Evolutionary conservation across 2,113 vertebrate genomes (phyloP).

Genomic region (Sialia sialis): DNA sequence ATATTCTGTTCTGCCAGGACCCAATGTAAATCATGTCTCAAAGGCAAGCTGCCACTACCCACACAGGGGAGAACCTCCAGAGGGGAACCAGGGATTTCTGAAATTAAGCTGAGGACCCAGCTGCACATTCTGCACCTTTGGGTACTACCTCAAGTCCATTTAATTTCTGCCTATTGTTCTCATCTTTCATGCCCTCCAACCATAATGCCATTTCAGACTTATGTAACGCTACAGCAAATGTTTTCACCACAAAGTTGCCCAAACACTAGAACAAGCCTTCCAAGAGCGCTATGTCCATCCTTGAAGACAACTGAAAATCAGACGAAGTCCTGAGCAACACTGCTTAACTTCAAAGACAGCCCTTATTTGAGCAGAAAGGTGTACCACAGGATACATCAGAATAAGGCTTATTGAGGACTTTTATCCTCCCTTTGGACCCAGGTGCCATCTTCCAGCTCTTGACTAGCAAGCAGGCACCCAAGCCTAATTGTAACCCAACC

Average conservation of each 20-base stretch:
- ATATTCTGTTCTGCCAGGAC: not conserved
- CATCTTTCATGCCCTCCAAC: not conserved
- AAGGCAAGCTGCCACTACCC: not conserved
- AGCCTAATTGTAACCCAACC: not conserved
- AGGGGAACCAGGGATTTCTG: not conserved
- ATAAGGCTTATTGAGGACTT: not conserved
- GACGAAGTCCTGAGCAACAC: not conserved
- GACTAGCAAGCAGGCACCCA: not conserved
- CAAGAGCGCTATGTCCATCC: not conserved
- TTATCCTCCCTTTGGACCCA: not conserved
- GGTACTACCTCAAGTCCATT: not conserved
- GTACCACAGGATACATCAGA: not conserved
- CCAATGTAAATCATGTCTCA: not conserved
- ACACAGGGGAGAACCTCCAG: not conserved
- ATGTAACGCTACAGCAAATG: not conserved
- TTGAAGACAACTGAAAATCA: not conserved
- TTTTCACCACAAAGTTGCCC: not conserved
- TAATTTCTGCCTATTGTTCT: not conserved
- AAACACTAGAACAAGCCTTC: not conserved
- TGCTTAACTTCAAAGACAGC: not conserved
- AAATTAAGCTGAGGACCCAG: not conserved
- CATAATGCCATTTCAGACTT: not conserved
- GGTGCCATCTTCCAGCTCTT: not conserved
- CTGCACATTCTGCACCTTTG: not conserved
- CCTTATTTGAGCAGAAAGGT: not conserved